Evolutionary conservation across 2,888 invertebrate genomes (phyloP).

Genomic region (Tetramorium bicarinatum): DNA sequence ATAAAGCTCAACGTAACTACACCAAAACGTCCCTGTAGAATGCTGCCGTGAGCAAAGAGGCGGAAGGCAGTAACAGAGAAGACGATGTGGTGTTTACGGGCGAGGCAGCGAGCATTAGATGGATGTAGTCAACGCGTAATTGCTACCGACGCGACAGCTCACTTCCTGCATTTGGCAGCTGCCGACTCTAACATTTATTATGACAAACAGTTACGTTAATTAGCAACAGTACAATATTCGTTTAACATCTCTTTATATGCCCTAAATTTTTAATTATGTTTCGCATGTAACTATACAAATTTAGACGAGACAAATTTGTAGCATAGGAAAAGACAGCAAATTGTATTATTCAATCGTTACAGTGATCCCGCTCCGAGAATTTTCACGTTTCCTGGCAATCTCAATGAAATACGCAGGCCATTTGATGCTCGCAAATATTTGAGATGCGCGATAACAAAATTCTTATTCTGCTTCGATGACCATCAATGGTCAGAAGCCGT

Average conservation of each 20-base stretch:
- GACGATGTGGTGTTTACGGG: slow-evolving; percentile 80
- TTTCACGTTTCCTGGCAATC: neutral
- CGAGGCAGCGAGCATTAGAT: slow-evolving; percentile 78
- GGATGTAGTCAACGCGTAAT: slow-evolving; percentile 81
- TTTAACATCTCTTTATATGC: neutral
- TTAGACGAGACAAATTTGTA: neutral
- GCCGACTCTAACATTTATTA: slow-evolving; percentile 56
- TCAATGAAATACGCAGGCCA: slow-evolving; percentile 16
- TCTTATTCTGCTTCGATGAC: slow-evolving; percentile 76
- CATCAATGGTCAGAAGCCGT: slow-evolving; percentile 55
- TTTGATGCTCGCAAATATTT: slow-evolving; percentile 42
- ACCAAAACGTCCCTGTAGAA: slow-evolving; percentile 63
- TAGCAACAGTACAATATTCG: slow-evolving; percentile 4
- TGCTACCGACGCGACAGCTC: slow-evolving; percentile 78
- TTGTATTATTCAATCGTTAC: neutral
- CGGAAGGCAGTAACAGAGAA: slow-evolving; percentile 60
- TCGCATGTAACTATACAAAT: neutral
- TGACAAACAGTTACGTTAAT: slow-evolving; percentile 1
- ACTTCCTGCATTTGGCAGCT: slow-evolving; percentile 69
- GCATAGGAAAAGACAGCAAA: neutral
- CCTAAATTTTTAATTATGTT: neutral
- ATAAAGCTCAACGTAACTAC: slow-evolving; percentile 65
- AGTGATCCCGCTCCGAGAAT: neutral
- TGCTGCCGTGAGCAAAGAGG: slow-evolving; percentile 66
- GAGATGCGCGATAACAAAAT: slow-evolving; percentile 53